These are phyloP conservation scores for Phainopepla nitens DNA, from an alignment of 2,113 vertebrate genomes.

Conservation along the genomic window DNA sequence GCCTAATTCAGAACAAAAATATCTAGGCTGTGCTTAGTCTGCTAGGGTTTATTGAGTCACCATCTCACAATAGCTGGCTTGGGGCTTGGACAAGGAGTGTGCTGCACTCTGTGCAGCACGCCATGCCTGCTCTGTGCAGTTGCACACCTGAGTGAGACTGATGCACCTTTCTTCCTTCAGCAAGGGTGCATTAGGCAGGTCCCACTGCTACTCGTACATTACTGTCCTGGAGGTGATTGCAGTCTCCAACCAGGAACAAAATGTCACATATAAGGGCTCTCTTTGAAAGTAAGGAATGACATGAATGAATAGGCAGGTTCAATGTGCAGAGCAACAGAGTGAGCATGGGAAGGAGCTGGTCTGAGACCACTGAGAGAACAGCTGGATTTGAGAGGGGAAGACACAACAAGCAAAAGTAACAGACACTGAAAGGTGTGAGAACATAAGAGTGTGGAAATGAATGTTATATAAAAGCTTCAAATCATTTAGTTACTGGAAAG, in stretches of 20 bases:
- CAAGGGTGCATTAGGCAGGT: not conserved
- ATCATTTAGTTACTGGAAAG: not conserved
- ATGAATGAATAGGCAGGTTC: not conserved
- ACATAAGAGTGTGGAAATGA: not conserved
- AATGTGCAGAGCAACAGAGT: not conserved
- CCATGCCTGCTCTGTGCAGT: not conserved
- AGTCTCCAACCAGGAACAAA: not conserved
- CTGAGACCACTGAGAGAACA: not conserved
- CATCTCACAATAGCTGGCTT: not conserved
- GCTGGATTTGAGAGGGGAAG: not conserved
- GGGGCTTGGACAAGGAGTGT: not conserved
- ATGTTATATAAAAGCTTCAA: not conserved
- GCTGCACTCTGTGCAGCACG: not conserved
- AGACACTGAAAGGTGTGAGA: not conserved
- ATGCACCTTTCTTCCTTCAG: not conserved
- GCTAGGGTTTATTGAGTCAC: not conserved
- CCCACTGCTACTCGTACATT: fast-evolving
- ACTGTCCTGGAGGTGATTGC: not conserved
- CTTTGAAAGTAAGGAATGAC: not conserved
- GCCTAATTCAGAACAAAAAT: not conserved
- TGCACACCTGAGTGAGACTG: not conserved
- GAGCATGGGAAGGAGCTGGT: not conserved
- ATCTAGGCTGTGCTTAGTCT: not conserved
- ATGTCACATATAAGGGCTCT: fast-evolving
- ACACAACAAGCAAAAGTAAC: not conserved